Percentiles rank a stretch among this genome's conserved stretches.
These are phyloP conservation scores for Drosophila flavopinicola DNA, from an alignment of 2,888 invertebrate species.

Conservation along the genomic window DNA sequence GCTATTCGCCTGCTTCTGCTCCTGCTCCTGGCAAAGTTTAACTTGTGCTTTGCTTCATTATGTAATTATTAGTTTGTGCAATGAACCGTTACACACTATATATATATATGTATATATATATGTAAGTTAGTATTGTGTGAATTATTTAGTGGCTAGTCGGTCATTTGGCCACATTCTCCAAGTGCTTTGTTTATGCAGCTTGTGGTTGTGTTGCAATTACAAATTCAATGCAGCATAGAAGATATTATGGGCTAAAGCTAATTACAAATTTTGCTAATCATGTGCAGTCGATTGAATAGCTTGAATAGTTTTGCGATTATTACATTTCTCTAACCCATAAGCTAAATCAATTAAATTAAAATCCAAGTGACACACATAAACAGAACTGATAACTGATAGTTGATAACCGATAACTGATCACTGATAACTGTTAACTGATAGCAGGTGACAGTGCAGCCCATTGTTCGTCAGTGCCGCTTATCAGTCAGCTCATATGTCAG, in stretches of 20 bases:
- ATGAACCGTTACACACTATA: slow-evolving; percentile 61
- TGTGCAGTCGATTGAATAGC: slow-evolving; percentile 42
- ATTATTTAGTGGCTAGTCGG: slow-evolving; percentile 62
- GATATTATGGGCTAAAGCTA: slow-evolving; percentile 10
- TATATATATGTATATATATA: not conserved
- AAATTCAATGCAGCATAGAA: slow-evolving; percentile 16
- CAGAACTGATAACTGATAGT: not conserved
- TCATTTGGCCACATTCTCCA: slow-evolving; percentile 1
- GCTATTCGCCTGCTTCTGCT: not conserved
- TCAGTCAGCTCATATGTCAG: slow-evolving; percentile 14
- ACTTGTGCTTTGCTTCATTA: slow-evolving; percentile 64
- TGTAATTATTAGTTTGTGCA: slow-evolving; percentile 76
- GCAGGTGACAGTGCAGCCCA: slow-evolving; percentile 37
- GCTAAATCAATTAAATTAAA: slow-evolving; percentile 1
- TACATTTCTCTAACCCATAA: too few species aligned
- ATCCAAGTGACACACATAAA: slow-evolving; percentile 9
- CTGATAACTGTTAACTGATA: slow-evolving; percentile 14
- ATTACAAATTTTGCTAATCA: slow-evolving; percentile 45
- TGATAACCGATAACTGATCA: slow-evolving; percentile 14
- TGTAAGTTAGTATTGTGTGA: slow-evolving; percentile 34
- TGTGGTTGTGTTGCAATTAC: slow-evolving; percentile 18
- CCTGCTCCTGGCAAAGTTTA: slow-evolving; percentile 32
- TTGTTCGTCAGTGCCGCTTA: slow-evolving; percentile 36
- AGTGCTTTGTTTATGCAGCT: slow-evolving; percentile 23
- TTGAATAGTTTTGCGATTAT: slow-evolving; percentile 41